Conservation (phyloP, 2,113 vertebrate genomes). For the Paralichthys olivaceus region DNA sequence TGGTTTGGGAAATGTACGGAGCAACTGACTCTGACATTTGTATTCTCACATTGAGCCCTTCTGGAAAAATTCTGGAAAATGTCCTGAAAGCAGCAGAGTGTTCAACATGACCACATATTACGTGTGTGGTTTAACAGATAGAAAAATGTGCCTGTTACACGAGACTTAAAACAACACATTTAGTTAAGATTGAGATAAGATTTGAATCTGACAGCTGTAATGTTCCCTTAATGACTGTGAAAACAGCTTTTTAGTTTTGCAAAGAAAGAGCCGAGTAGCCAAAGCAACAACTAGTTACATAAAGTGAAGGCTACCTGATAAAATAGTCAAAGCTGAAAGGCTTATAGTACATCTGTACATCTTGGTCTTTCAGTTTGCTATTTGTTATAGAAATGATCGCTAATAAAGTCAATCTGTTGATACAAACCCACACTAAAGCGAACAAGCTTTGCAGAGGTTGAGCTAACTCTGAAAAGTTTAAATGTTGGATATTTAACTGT, state of each 20-base stretch:
- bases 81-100: neutral
- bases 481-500: too few relatives aligned
- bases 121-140: neutral
- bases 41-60: too few relatives aligned
- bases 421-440: neutral
- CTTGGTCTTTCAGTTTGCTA: neutral
- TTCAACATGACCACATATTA: neutral
- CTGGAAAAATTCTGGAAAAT: too few relatives aligned
- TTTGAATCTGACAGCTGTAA: neutral
- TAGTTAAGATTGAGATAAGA: neutral
- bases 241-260: too few relatives aligned
- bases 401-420: neutral
- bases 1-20: too few relatives aligned
- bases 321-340: neutral
- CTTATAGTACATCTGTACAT: too few relatives aligned
- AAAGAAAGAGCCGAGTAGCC: neutral
- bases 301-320: neutral
- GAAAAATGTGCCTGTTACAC: neutral
- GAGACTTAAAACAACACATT: neutral
- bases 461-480: neutral
- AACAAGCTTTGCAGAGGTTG: neutral
- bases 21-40: too few relatives aligned
- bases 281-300: neutral
- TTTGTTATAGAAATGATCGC: neutral
- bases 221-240: neutral